Conservation (phyloP, 2,113 vertebrate genomes). For the Elachura formosa region DNA sequence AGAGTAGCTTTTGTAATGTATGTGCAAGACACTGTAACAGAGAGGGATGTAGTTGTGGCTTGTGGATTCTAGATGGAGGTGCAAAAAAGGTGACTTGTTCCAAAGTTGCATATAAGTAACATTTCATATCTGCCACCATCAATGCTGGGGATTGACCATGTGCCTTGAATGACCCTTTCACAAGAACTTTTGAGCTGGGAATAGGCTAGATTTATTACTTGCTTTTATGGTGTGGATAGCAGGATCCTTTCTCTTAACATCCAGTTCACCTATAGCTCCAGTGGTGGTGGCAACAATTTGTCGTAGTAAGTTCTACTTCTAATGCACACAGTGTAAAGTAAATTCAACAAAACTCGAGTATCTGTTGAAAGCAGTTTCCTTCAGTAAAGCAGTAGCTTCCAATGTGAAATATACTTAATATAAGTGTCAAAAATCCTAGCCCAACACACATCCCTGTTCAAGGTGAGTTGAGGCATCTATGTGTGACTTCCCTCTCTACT, state of each 20-base stretch:
- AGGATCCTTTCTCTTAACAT: not conserved
- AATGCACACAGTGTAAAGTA: not conserved
- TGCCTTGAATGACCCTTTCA: not conserved
- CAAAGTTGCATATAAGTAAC: not conserved
- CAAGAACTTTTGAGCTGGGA: not conserved
- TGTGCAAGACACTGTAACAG: accelerated
- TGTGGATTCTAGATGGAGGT: not conserved
- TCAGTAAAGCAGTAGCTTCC: not conserved
- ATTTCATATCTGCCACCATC: not conserved
- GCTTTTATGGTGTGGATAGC: not conserved
- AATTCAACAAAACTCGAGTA: not conserved
- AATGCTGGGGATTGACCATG: not conserved
- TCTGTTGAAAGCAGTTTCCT: not conserved
- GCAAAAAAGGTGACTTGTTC: not conserved
- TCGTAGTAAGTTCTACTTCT: not conserved
- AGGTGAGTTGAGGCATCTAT: not conserved
- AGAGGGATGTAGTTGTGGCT: not conserved
- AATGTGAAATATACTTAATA: not conserved
- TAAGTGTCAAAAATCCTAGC: not conserved
- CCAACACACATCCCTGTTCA: not conserved
- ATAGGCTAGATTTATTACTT: not conserved
- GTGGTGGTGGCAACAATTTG: not conserved
- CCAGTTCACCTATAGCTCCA: not conserved
- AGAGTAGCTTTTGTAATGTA: not conserved
- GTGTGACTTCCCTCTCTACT: not conserved